Evolutionary conservation across 2,113 vertebrate species (phyloP).

Genomic region (Zonotrichia leucophrys): DNA sequence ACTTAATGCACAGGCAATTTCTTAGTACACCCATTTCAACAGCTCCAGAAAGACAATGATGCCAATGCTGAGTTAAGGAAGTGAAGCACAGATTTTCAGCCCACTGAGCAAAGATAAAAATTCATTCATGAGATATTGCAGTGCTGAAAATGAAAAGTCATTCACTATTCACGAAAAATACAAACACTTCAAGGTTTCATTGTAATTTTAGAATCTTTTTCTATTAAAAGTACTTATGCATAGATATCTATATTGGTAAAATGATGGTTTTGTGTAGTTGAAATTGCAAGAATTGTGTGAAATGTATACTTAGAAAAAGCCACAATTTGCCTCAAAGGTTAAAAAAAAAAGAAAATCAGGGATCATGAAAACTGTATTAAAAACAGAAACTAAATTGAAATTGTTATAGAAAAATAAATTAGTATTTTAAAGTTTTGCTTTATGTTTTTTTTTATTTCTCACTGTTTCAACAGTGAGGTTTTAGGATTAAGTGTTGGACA

Average conservation of each 20-base stretch:
- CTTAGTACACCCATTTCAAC: constrained; percentile 35
- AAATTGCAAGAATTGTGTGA: neutral
- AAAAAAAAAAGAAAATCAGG: neutral
- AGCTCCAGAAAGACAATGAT: constrained; percentile 54
- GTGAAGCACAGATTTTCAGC: constrained; percentile 21
- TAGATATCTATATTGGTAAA: neutral
- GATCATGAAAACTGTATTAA: neutral
- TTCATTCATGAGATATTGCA: neutral
- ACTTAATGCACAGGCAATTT: constrained; percentile 64
- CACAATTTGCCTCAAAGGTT: neutral
- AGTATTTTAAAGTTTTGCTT: neutral
- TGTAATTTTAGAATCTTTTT: neutral
- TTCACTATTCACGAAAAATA: constrained; percentile 22
- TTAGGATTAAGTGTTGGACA: neutral
- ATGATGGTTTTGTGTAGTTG: neutral
- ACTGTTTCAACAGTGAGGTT: neutral
- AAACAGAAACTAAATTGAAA: neutral
- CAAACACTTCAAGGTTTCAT: constrained; percentile 13
- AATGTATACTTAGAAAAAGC: neutral
- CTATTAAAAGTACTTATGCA: neutral
- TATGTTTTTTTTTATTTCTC: neutral
- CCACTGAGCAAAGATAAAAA: constrained; percentile 49
- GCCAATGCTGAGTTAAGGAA: constrained; percentile 27
- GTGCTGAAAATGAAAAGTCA: constrained; percentile 24
- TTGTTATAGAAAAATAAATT: neutral